Evolutionary conservation across 2,113 vertebrate species (phyloP).

Genomic region (Falco punctatus): DNA sequence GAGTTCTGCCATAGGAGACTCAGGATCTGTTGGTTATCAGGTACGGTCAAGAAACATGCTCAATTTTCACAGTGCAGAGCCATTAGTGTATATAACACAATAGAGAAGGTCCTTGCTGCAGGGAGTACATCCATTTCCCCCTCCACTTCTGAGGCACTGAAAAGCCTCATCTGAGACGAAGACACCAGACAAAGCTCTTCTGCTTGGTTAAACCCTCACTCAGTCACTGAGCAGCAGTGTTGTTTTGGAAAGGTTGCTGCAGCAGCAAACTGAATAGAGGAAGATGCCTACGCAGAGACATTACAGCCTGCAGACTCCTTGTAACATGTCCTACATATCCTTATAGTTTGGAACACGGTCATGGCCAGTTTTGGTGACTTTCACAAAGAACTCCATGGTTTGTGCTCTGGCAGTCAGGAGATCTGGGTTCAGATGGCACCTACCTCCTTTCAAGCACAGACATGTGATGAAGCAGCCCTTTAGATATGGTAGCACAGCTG

Average conservation of each 20-base stretch:
- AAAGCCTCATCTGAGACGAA: not conserved
- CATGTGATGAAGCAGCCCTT: not conserved
- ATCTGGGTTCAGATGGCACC: not conserved
- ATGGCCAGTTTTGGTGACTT: not conserved
- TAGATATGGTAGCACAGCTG: not conserved
- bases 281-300: not conserved
- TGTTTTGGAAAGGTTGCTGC: not conserved
- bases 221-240: fast-evolving
- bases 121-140: not conserved
- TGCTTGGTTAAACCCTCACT: not conserved
- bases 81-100: not conserved
- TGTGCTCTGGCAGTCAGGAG: not conserved
- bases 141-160: not conserved
- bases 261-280: not conserved
- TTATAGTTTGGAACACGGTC: not conserved
- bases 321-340: not conserved
- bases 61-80: not conserved
- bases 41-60: not conserved
- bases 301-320: not conserved
- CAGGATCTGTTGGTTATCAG: not conserved
- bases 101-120: not conserved
- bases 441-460: not conserved
- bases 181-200: not conserved
- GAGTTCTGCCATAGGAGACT: not conserved
- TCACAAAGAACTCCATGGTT: not conserved